These are phyloP conservation scores for Rhinolophus sinicus DNA, from an alignment of 2,113 vertebrate species.

Conservation along the genomic window DNA sequence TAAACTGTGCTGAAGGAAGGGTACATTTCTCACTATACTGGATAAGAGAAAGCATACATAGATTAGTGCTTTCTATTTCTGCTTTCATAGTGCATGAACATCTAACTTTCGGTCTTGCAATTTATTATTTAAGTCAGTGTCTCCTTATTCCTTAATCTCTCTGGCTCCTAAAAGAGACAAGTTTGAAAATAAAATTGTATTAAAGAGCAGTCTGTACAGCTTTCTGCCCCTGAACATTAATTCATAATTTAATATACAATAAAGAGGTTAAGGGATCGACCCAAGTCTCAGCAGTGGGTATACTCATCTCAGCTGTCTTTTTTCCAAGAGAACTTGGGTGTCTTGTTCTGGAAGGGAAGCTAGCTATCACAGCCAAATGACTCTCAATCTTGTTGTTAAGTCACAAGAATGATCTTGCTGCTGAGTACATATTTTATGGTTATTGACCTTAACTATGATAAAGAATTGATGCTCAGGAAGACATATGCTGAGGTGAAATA, in stretches of 20 bases:
- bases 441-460: not conserved
- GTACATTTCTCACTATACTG: not conserved
- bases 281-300: not conserved
- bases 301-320: not conserved
- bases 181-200: conserved; percentile 59
- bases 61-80: not conserved
- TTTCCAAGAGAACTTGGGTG: not conserved
- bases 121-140: not conserved
- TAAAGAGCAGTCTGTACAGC: conserved; percentile 28
- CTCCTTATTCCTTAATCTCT: not conserved
- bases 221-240: conserved; percentile 28
- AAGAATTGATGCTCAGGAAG: not conserved
- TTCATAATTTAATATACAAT: conserved; percentile 53
- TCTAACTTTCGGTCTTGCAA: not conserved
- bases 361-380: not conserved
- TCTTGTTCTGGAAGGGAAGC: not conserved
- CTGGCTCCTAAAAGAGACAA: conserved; percentile 26
- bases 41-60: not conserved
- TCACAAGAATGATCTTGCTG: not conserved
- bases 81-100: not conserved
- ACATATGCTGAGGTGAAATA: not conserved
- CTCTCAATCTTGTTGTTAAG: not conserved
- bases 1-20: not conserved
- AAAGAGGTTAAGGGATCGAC: conserved; percentile 16
- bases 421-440: not conserved